phyloP scores from a whole-genome alignment of 2,888 invertebrate genomes.

The Parthenolecanium corni region DNA sequence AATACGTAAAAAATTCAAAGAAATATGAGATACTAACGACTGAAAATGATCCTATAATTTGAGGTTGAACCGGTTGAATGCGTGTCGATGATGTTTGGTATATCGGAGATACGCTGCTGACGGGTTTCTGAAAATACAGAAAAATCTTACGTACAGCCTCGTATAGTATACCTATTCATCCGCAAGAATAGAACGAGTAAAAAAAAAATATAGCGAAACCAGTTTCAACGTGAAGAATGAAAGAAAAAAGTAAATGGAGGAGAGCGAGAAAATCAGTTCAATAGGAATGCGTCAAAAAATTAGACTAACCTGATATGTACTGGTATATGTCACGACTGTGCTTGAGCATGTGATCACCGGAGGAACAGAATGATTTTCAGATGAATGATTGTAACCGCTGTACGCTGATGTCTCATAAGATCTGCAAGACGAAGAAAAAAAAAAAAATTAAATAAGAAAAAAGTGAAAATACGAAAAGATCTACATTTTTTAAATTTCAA shows the following conservation, averaged over 20 bases:
- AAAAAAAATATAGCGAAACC: neutral
- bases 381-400: conserved; percentile 4
- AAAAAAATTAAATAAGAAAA: neutral
- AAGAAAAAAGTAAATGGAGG: neutral
- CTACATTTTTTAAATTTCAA: no score
- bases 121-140: conserved; percentile 53
- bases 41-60: conserved; percentile 46
- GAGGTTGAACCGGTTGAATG: conserved; percentile 68
- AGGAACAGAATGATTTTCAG: conserved; percentile 6
- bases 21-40: conserved; percentile 11
- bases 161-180: neutral
- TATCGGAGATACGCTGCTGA: conserved; percentile 71
- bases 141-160: neutral
- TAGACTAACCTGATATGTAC: conserved; percentile 19
- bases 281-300: neutral
- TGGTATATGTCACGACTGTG: conserved; percentile 16
- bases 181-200: neutral
- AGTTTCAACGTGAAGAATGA: neutral
- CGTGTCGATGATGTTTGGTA: conserved; percentile 71
- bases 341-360: conserved; percentile 4
- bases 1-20: neutral
- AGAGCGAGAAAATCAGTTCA: neutral
- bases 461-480: no score
- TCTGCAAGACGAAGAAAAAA: conserved; percentile 1
- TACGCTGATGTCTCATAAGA: neutral